phyloP scores from a whole-genome alignment of 2,797 vertebrate genomes.

The Craterocephalus amniculus region DNA sequence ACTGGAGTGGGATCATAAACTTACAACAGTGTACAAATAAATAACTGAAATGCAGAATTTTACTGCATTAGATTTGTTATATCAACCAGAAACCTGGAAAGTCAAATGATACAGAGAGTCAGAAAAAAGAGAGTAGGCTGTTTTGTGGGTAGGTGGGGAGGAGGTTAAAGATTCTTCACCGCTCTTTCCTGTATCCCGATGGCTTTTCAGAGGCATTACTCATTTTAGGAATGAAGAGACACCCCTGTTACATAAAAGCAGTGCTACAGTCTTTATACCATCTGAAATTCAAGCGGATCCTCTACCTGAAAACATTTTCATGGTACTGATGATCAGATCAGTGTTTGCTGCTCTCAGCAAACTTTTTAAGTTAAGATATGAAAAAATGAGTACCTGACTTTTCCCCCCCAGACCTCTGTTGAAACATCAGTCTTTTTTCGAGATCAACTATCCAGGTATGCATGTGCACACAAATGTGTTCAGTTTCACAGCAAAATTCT shows the following conservation, averaged over 20 bases:
- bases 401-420: no score
- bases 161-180: slow-evolving; percentile 68
- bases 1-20: slow-evolving; percentile 29
- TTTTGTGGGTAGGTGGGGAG: slow-evolving; percentile 68
- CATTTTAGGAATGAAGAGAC: slow-evolving; percentile 72
- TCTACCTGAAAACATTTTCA: slow-evolving; percentile 53
- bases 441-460: no score
- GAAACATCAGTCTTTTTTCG: not conserved
- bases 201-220: slow-evolving; percentile 69
- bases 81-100: slow-evolving; percentile 35
- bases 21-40: slow-evolving; percentile 15
- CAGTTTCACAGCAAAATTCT: not conserved
- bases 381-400: no score
- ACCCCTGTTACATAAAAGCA: slow-evolving; percentile 70
- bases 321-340: slow-evolving; percentile 26
- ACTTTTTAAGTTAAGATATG: slow-evolving; percentile 1
- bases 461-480: not conserved
- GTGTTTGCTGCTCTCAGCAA: slow-evolving; percentile 13
- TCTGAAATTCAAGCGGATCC: slow-evolving; percentile 50
- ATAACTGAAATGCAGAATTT: slow-evolving; percentile 30
- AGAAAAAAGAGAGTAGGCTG: slow-evolving; percentile 61
- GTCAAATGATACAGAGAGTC: slow-evolving; percentile 39
- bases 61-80: slow-evolving; percentile 35
- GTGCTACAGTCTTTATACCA: slow-evolving; percentile 58
- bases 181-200: slow-evolving; percentile 65